phyloP scores from a whole-genome alignment of 2,888 invertebrate genomes.

The Metalampra italica region DNA sequence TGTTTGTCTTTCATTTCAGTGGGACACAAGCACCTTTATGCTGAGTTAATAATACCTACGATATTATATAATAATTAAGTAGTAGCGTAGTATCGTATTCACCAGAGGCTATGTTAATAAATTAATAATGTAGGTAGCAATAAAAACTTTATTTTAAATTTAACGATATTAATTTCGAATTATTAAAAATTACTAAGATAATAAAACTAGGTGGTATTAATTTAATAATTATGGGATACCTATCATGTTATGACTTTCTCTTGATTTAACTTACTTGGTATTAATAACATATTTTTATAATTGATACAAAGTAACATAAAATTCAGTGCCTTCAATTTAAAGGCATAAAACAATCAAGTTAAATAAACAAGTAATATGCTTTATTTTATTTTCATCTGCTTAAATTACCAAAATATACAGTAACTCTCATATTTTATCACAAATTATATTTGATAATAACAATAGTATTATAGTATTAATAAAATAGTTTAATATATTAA shows the following conservation, averaged over 20 bases:
- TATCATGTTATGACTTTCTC: neutral
- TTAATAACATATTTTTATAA: neutral
- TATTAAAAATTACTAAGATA: neutral
- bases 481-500: slow-evolving; percentile 1
- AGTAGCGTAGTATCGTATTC: neutral
- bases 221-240: neutral
- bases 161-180: neutral
- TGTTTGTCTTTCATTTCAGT: too few relatives aligned
- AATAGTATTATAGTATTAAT: slow-evolving; percentile 3
- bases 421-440: slow-evolving; percentile 26
- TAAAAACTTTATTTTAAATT: neutral
- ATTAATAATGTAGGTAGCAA: neutral
- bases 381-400: too few relatives aligned
- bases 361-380: slow-evolving; percentile 19
- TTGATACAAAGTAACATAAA: slow-evolving; percentile 3
- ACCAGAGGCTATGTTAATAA: neutral
- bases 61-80: too few relatives aligned
- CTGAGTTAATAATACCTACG: too few relatives aligned
- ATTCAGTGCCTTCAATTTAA: slow-evolving; percentile 22
- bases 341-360: slow-evolving; percentile 35
- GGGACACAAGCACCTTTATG: too few relatives aligned
- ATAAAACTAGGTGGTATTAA: neutral
- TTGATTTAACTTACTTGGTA: neutral
- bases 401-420: neutral
- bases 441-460: slow-evolving; percentile 51